phyloP scores from a whole-genome alignment of 2,113 vertebrate genomes.

The Enhydra lutris region DNA sequence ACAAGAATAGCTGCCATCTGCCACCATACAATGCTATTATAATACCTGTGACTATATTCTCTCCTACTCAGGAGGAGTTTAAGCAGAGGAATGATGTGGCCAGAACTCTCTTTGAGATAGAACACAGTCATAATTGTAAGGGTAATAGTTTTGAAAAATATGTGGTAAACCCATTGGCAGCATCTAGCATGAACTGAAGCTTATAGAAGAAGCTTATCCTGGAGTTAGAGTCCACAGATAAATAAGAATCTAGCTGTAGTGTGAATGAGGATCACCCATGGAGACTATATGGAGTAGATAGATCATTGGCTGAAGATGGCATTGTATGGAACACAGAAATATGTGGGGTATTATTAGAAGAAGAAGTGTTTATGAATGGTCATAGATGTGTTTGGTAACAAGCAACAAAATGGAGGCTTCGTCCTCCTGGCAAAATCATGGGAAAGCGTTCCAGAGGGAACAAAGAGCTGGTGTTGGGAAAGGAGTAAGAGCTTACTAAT shows the following conservation, averaged over 20 bases:
- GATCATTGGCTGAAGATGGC: not conserved
- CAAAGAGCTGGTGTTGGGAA: not conserved
- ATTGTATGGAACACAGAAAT: not conserved
- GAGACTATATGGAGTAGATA: not conserved
- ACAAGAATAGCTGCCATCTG: not conserved
- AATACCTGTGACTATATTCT: not conserved
- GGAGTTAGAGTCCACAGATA: not conserved
- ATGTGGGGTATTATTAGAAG: not conserved
- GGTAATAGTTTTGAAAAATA: not conserved
- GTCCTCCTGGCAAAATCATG: not conserved
- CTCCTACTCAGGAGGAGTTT: not conserved
- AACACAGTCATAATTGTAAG: not conserved
- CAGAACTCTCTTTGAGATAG: not conserved
- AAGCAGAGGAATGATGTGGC: not conserved
- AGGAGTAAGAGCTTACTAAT: not conserved
- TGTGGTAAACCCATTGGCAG: not conserved
- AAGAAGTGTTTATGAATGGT: not conserved
- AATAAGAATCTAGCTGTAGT: not conserved
- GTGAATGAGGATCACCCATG: not conserved
- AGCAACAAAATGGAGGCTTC: not conserved
- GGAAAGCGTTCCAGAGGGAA: not conserved
- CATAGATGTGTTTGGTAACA: not conserved
- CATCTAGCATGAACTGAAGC: not conserved
- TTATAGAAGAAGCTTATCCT: not conserved
- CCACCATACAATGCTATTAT: not conserved